A percentile compares a stretch with the other conserved stretches of the same genome.
phyloP scores from a whole-genome alignment of 2,113 vertebrate genomes.

The Hippocampus guttulatus region DNA sequence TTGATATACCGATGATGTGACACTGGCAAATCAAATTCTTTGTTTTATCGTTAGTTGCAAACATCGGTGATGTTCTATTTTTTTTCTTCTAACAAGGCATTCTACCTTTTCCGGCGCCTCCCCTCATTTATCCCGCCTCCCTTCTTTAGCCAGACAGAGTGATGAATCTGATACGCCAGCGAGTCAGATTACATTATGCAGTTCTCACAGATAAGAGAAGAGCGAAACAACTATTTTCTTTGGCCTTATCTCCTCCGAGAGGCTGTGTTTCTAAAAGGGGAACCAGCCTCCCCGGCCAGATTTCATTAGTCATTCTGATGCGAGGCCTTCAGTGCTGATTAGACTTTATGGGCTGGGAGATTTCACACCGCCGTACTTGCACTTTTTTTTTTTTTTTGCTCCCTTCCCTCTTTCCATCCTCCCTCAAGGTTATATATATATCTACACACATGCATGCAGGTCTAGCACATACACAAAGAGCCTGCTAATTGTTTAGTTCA shows the following conservation, averaged over 20 bases:
- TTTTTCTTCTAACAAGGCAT: neutral
- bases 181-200: constrained; percentile 68
- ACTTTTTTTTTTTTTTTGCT: neutral
- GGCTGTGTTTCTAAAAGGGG: constrained; percentile 67
- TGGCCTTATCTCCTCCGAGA: constrained; percentile 60
- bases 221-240: constrained; percentile 67
- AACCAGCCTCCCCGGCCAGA: constrained; percentile 55
- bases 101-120: neutral
- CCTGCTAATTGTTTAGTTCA: constrained; percentile 46
- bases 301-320: constrained; percentile 68
- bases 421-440: neutral
- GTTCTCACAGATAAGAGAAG: constrained; percentile 66
- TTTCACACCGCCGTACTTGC: constrained; percentile 28
- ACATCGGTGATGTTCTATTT: neutral
- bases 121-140: constrained; percentile 1
- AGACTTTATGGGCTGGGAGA: constrained; percentile 50
- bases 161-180: constrained; percentile 66
- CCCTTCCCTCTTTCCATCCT: constrained; percentile 1
- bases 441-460: constrained; percentile 4
- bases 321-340: constrained; percentile 53
- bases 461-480: constrained; percentile 8
- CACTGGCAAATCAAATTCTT: neutral
- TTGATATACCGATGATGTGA: neutral
- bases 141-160: constrained; percentile 37
- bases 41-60: neutral